A percentile compares a stretch with the other conserved stretches of the same genome.
Conservation (phyloP, 2,797 vertebrate species). For the Sebastes elongatus region DNA sequence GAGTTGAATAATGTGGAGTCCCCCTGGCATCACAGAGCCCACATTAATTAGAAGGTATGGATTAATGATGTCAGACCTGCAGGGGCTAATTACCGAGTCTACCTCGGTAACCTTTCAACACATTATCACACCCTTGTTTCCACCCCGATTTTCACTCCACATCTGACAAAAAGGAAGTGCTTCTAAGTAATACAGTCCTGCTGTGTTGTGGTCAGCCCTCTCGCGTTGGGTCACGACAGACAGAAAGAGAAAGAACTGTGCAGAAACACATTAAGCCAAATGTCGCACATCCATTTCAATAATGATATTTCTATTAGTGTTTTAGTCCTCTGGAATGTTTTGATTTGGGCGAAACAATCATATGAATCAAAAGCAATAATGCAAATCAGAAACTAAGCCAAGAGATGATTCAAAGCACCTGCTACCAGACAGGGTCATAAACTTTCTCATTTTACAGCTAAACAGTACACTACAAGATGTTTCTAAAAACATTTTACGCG, state of each 20-base stretch:
- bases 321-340: conserved; percentile 40
- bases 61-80: conserved; percentile 85
- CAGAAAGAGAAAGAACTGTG: not conserved
- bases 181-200: conserved; percentile 32
- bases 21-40: conserved; percentile 71
- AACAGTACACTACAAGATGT: too few relatives aligned
- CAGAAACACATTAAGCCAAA: not conserved
- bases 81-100: conserved; percentile 83
- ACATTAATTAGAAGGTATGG: conserved; percentile 83
- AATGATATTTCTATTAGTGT: conserved; percentile 37
- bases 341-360: conserved; percentile 17
- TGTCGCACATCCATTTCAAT: conserved; percentile 10
- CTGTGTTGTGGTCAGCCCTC: not conserved
- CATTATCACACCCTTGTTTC: conserved; percentile 67
- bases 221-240: conserved; percentile 16
- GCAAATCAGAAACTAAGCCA: conserved; percentile 27
- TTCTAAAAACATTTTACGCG: too few relatives aligned
- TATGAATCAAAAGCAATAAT: conserved; percentile 52
- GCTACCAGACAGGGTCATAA: not conserved
- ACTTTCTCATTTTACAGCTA: too few relatives aligned
- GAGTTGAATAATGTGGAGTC: conserved; percentile 79
- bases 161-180: conserved; percentile 58
- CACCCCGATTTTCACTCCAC: conserved; percentile 54
- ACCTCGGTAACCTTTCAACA: conserved; percentile 83
- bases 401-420: conserved; percentile 31